phyloP scores from a whole-genome alignment of 2,888 invertebrate genomes.

The Zonitis immaculata region DNA sequence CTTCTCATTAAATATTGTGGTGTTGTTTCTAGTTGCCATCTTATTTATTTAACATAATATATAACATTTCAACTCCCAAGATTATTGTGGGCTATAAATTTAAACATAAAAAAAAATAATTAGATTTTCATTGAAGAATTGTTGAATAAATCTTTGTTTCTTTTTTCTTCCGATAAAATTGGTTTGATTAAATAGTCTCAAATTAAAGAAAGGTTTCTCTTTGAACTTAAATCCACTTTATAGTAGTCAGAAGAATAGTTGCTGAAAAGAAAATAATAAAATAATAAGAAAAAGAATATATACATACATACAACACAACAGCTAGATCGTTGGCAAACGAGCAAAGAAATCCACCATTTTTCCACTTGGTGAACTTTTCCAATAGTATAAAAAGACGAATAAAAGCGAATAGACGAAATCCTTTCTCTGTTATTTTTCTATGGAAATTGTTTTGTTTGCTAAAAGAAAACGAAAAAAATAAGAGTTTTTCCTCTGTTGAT shows the following conservation, averaged over 20 bases:
- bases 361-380: background rate
- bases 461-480: too few relatives aligned
- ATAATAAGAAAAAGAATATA: background rate
- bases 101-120: too few relatives aligned
- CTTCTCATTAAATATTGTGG: slow-evolving; percentile 15
- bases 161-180: too few relatives aligned
- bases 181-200: too few relatives aligned
- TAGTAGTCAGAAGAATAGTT: background rate
- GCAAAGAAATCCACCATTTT: background rate
- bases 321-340: background rate
- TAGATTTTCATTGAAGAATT: background rate
- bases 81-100: too few relatives aligned
- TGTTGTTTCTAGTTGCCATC: slow-evolving; percentile 5
- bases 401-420: background rate
- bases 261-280: too few relatives aligned
- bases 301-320: too few relatives aligned
- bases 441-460: background rate
- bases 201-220: background rate
- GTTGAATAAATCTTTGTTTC: too few relatives aligned
- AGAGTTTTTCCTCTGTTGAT: too few relatives aligned
- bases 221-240: background rate
- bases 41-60: slow-evolving; percentile 14
- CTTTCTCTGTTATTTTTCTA: background rate
- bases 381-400: background rate
- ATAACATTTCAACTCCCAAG: slow-evolving; percentile 1